Conservation (phyloP, 2,888 invertebrate genomes). For the Helleia helle region DNA sequence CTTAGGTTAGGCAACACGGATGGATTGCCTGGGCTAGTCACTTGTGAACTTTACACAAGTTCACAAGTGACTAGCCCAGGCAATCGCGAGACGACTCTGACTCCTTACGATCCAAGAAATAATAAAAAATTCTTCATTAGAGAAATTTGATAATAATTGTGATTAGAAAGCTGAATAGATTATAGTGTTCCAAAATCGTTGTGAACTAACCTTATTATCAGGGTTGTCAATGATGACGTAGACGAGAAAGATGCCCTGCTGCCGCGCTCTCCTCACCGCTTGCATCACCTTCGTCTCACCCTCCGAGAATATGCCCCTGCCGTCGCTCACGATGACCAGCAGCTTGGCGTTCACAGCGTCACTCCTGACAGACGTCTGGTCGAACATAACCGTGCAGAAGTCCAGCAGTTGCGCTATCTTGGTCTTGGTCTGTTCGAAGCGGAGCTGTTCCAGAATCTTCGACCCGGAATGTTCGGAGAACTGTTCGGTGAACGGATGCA, state of each 20-base stretch:
- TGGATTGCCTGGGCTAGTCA: too few species aligned
- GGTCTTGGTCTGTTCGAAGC: slow-evolving; percentile 93
- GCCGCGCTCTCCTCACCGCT: slow-evolving; percentile 86
- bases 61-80: too few species aligned
- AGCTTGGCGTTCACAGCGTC: slow-evolving; percentile 83
- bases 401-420: slow-evolving; percentile 88
- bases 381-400: slow-evolving; percentile 78
- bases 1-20: too few species aligned
- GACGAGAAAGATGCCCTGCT: slow-evolving; percentile 91
- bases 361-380: slow-evolving; percentile 58
- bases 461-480: slow-evolving; percentile 92
- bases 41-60: too few species aligned
- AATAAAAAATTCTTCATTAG: too few species aligned
- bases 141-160: too few species aligned
- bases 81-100: too few species aligned
- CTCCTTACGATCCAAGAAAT: too few species aligned
- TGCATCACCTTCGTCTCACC: slow-evolving; percentile 83
- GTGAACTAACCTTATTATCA: slow-evolving; percentile 80
- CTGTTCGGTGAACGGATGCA: slow-evolving; percentile 90
- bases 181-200: not conserved
- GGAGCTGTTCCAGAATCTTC: slow-evolving; percentile 84
- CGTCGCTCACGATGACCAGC: slow-evolving; percentile 95
- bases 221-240: slow-evolving; percentile 98
- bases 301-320: slow-evolving; percentile 92
- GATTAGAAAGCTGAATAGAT: too few species aligned